Percentiles rank a stretch among this genome's conserved stretches.
Evolutionary conservation across 2,888 invertebrate genomes (phyloP).

Genomic region (Orchesella flavescens): DNA sequence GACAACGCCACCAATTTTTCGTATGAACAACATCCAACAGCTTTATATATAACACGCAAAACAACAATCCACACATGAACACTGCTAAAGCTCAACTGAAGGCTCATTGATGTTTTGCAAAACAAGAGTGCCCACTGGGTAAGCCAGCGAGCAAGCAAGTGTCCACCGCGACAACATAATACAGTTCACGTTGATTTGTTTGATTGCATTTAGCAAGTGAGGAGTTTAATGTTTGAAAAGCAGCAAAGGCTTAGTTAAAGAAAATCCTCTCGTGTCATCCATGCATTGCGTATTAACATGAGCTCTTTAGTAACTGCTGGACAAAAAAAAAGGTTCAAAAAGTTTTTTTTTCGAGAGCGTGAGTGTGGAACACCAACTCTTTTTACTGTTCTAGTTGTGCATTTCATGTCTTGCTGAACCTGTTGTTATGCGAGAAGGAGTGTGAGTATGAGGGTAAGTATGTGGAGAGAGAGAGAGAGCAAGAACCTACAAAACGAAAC

Average conservation of each 20-base stretch:
- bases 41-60: slow-evolving; percentile 24
- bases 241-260: background rate
- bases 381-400: background rate
- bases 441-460: background rate
- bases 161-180: slow-evolving; percentile 15
- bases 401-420: background rate
- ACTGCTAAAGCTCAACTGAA: slow-evolving; percentile 52
- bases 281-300: slow-evolving; percentile 6
- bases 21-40: background rate
- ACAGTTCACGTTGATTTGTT: slow-evolving; percentile 57
- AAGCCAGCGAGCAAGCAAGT: slow-evolving; percentile 4
- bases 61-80: slow-evolving; percentile 46
- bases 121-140: slow-evolving; percentile 21
- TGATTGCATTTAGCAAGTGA: slow-evolving; percentile 50
- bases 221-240: background rate
- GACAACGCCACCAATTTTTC: background rate
- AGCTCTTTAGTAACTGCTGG: background rate
- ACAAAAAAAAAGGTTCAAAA: background rate
- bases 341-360: slow-evolving; percentile 2
- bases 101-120: slow-evolving; percentile 57
- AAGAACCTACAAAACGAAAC: slow-evolving; percentile 39
- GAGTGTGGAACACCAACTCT: slow-evolving; percentile 9
- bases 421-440: slow-evolving; percentile 44
- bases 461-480: slow-evolving; percentile 34
- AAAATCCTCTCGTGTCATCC: background rate